phyloP scores from a whole-genome alignment of 2,797 vertebrate genomes.

The Halcyon leucocephala region DNA sequence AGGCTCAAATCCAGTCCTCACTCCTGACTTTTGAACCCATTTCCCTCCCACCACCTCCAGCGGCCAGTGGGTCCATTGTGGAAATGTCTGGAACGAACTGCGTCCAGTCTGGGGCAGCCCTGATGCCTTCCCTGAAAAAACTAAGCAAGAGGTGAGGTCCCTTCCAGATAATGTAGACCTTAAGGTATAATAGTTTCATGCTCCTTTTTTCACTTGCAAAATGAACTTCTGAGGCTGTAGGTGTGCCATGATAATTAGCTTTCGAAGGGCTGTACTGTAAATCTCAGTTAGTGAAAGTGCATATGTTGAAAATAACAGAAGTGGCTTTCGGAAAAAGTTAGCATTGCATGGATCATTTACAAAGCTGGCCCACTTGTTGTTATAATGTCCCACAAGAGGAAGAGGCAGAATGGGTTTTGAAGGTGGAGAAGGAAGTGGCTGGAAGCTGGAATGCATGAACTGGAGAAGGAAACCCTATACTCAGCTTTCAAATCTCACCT shows the following conservation, averaged over 20 bases:
- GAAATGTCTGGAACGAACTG: not conserved
- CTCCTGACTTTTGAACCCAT: not conserved
- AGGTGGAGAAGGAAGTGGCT: not conserved
- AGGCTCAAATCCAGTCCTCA: not conserved
- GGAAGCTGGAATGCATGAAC: not conserved
- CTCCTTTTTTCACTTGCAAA: not conserved
- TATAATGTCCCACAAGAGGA: not conserved
- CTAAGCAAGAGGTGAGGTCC: not conserved
- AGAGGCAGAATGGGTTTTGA: not conserved
- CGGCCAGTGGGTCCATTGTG: not conserved
- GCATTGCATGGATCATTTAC: not conserved
- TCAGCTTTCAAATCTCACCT: not conserved
- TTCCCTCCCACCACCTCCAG: not conserved
- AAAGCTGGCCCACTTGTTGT: not conserved
- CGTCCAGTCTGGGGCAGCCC: not conserved
- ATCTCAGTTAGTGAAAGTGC: not conserved
- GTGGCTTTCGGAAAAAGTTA: not conserved
- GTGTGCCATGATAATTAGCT: not conserved
- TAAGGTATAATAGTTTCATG: not conserved
- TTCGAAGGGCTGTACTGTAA: not conserved
- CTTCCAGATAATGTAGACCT: not conserved
- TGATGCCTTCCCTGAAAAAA: fast-evolving
- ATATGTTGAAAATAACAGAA: not conserved
- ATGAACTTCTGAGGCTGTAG: not conserved
- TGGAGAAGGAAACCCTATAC: not conserved